phyloP scores from a whole-genome alignment of 2,113 vertebrate genomes.

The Catharus bicknelli region DNA sequence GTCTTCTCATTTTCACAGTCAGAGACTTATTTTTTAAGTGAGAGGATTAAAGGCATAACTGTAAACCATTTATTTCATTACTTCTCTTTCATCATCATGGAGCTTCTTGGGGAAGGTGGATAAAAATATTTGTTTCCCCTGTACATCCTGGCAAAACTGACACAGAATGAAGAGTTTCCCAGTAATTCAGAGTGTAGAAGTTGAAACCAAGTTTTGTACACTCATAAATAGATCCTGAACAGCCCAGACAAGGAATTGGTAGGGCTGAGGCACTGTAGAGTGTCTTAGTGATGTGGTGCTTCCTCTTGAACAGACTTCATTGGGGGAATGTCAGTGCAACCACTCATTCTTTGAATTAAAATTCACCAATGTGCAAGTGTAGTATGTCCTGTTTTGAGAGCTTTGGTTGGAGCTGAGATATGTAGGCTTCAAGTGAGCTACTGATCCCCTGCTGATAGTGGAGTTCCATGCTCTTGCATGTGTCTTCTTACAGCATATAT shows the following conservation, averaged over 20 bases:
- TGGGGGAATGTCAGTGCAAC: background rate
- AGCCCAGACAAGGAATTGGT: background rate
- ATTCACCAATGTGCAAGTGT: background rate
- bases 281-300: background rate
- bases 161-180: background rate
- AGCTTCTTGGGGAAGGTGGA: background rate
- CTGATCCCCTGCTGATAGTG: background rate
- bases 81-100: constrained; percentile 5
- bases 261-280: background rate
- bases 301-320: background rate
- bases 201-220: background rate
- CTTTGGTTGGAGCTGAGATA: background rate
- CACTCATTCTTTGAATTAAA: background rate
- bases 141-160: background rate
- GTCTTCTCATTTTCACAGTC: constrained; percentile 16
- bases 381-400: background rate
- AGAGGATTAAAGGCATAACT: constrained; percentile 45
- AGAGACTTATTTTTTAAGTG: background rate
- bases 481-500: background rate
- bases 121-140: background rate
- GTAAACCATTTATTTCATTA: constrained; percentile 45
- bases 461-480: background rate
- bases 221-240: background rate
- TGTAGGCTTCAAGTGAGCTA: background rate
- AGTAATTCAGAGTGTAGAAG: background rate